A percentile compares a stretch with the other conserved stretches of the same genome.
phyloP scores from a whole-genome alignment of 53 echinoderm and acorn worm genomes.

The Echinarachnius parma region DNA sequence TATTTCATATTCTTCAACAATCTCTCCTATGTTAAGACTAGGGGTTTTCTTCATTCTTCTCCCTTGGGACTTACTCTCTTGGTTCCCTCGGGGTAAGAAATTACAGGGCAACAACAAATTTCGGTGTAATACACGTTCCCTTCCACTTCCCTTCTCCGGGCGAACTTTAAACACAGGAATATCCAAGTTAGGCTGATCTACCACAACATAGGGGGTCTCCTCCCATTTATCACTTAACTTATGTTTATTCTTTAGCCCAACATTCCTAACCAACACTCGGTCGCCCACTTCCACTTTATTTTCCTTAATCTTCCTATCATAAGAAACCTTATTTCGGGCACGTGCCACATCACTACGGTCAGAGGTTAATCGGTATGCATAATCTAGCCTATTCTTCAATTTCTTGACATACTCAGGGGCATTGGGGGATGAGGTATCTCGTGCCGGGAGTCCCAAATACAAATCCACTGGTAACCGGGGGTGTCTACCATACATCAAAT shows the following conservation, averaged over 20 bases:
- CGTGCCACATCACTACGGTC: not conserved
- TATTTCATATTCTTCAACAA: no score
- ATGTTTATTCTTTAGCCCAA: constrained; percentile 20
- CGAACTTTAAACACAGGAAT: constrained; percentile 38
- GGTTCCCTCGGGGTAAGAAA: no score
- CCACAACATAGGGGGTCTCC: constrained; percentile 1
- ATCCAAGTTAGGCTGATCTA: constrained; percentile 10
- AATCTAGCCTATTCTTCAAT: constrained; percentile 11
- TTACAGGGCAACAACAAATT: constrained; percentile 34
- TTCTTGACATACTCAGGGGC: constrained; percentile 8
- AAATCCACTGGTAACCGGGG: constrained; percentile 41
- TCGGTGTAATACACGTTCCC: constrained; percentile 18
- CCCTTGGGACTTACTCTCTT: no score
- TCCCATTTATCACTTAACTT: constrained; percentile 40
- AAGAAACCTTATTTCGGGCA: not conserved
- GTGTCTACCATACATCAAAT: constrained; percentile 63
- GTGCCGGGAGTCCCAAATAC: constrained; percentile 5
- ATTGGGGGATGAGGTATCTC: not conserved
- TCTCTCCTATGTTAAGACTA: no score
- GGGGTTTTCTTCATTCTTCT: no score
- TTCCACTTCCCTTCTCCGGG: not conserved
- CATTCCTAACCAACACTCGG: constrained; percentile 30
- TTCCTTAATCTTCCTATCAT: not conserved
- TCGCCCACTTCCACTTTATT: constrained; percentile 16
- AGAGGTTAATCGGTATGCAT: constrained; percentile 31